phyloP scores from a whole-genome alignment of 2,888 invertebrate species.

The Cataglyphis albicans region DNA sequence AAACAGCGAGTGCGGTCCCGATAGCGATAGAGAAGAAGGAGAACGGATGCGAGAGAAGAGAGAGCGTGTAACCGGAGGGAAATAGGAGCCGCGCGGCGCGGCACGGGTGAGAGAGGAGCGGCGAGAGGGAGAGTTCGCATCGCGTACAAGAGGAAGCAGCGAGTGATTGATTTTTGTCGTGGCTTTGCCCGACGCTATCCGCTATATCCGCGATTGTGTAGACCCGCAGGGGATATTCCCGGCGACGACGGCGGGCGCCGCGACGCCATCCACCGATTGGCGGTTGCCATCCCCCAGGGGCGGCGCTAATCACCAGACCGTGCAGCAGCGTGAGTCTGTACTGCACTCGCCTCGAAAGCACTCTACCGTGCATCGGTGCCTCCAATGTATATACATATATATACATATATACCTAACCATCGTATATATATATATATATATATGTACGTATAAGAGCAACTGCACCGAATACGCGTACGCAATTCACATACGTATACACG shows the following conservation, averaged over 20 bases:
- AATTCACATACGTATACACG: too few species aligned
- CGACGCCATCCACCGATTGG: constrained; percentile 85
- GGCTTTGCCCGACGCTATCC: constrained; percentile 82
- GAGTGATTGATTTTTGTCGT: constrained; percentile 86
- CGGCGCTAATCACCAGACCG: constrained; percentile 86
- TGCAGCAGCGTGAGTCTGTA: constrained; percentile 82
- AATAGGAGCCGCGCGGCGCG: constrained; percentile 26
- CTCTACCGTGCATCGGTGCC: constrained; percentile 82
- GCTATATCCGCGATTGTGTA: constrained; percentile 78
- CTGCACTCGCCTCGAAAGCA: constrained; percentile 84
- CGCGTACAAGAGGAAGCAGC: constrained; percentile 76
- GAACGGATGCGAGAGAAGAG: constrained; percentile 44
- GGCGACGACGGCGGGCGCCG: constrained; percentile 83
- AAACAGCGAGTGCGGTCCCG: constrained; percentile 37
- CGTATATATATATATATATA: constrained; percentile 23
- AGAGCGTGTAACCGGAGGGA: constrained; percentile 48
- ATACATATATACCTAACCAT: not conserved
- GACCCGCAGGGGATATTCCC: constrained; percentile 72
- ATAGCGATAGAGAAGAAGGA: constrained; percentile 51
- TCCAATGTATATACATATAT: constrained; percentile 61
- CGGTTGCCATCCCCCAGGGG: constrained; percentile 85
- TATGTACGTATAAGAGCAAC: constrained; percentile 6
- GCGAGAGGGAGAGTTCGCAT: constrained; percentile 26
- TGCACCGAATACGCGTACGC: constrained; percentile 16
- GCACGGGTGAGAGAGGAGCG: constrained; percentile 2